phyloP scores from a whole-genome alignment of 1,140 invertebrate genomes.

The Oedothorax gibbosus region DNA sequence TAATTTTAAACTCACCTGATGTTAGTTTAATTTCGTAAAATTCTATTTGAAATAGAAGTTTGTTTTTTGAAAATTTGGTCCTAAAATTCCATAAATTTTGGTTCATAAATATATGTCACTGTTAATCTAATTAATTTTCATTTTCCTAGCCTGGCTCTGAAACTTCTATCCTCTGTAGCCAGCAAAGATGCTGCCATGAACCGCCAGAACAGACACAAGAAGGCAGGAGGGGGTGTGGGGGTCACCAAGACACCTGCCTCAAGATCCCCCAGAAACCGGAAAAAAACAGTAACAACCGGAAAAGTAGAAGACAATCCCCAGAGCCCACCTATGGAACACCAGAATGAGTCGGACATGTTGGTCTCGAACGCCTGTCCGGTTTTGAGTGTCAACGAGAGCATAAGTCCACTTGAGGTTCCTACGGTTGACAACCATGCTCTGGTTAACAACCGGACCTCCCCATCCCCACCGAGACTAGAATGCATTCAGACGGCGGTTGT shows the following conservation, averaged over 20 bases:
- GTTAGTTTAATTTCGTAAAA: too few relatives aligned
- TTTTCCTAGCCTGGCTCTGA: conserved; percentile 8
- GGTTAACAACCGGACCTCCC: conserved; percentile 33
- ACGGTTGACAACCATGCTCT: not conserved
- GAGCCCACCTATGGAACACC: conserved; percentile 9
- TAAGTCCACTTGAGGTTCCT: not conserved
- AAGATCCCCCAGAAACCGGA: conserved; percentile 50
- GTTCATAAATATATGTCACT: not conserved
- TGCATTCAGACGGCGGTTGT: conserved; percentile 56
- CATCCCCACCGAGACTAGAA: conserved; percentile 53
- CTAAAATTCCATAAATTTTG: too few relatives aligned
- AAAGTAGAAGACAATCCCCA: conserved; percentile 16
- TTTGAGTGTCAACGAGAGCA: conserved; percentile 2
- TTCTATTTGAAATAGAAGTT: too few relatives aligned
- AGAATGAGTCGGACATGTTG: not conserved
- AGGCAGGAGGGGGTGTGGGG: conserved; percentile 51
- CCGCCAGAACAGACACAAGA: conserved; percentile 50
- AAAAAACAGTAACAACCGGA: conserved; percentile 14
- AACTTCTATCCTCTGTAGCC: not conserved
- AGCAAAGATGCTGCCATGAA: conserved; percentile 46
- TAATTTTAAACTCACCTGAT: too few relatives aligned
- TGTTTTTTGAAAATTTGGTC: too few relatives aligned
- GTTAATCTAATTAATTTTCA: not conserved
- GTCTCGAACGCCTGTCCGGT: not conserved
- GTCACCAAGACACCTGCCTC: conserved; percentile 50